These are phyloP conservation scores for Poecilia picta DNA, from an alignment of 2,797 vertebrate species.

Conservation along the genomic window DNA sequence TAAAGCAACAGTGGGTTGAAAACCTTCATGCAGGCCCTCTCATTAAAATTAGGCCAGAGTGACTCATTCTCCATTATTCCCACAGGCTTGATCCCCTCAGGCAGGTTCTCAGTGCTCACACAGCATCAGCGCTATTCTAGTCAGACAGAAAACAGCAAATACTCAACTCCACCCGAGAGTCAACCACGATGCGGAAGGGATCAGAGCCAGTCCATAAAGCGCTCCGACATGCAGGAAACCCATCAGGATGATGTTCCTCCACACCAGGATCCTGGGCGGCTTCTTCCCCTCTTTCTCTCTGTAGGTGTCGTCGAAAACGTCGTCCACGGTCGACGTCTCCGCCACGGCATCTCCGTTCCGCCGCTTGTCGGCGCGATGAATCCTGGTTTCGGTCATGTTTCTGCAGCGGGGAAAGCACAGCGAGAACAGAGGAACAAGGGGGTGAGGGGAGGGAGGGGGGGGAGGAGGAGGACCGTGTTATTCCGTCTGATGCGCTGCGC, in stretches of 20 bases:
- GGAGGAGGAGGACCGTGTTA: slow-evolving; percentile 17
- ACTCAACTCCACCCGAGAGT: slow-evolving; percentile 91
- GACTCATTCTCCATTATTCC: slow-evolving; percentile 49
- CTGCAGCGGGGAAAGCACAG: slow-evolving; percentile 10
- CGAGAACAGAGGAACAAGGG: slow-evolving; percentile 1
- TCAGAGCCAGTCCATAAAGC: slow-evolving; percentile 77
- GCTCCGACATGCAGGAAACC: slow-evolving; percentile 83
- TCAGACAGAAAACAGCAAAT: slow-evolving; percentile 19
- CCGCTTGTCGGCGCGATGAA: slow-evolving; percentile 41
- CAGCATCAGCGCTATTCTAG: slow-evolving; percentile 61
- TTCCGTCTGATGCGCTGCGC: slow-evolving; percentile 42
- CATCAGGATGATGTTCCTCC: slow-evolving; percentile 95
- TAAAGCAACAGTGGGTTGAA: not conserved
- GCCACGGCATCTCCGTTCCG: slow-evolving; percentile 46
- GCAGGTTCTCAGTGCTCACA: slow-evolving; percentile 37
- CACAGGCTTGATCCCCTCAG: slow-evolving; percentile 22
- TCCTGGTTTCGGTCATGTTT: slow-evolving; percentile 66
- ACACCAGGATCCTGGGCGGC: slow-evolving; percentile 83
- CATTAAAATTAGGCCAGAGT: slow-evolving; percentile 26
- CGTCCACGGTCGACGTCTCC: slow-evolving; percentile 72
- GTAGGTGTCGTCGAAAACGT: slow-evolving; percentile 89
- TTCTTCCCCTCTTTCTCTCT: slow-evolving; percentile 83
- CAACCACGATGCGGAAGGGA: slow-evolving; percentile 79
- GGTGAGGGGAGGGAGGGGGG: no score
- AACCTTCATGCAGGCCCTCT: not conserved